Base-by-base conservation (phyloP, 2,888 invertebrate genomes). In the Apoda limacodes region DNA sequence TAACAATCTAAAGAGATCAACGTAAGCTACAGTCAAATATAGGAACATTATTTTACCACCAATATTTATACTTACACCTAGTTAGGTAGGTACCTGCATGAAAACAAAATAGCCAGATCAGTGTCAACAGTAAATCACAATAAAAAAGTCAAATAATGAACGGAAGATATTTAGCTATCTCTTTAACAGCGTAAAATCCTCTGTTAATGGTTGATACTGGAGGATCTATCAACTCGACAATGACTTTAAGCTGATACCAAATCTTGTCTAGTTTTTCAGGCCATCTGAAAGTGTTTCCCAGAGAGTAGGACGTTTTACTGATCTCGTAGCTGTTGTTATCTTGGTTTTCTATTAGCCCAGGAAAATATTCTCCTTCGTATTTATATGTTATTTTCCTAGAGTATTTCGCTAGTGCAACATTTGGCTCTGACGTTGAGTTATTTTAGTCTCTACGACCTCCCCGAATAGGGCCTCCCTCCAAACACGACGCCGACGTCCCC, bases 351-450 rank as follows among this genome's bases (percentile, higher is more conserved):
- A 39, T 32, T 20, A 30, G 13, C 7, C 39, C 39, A 10, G 37
- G 37, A 30, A 42, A 42, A 26, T 34, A 37, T 30, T 39, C 34
- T 28, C 37, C 37, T 34, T 42, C 42, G 30, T 39, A 42, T 27
- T 33, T 27, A 9, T 35, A 26, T 29, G 37, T 39, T 7, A 39
- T 37, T 23, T 31, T 37, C 14, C 20, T n/a, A n/a, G n/a, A n/a
- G n/a, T n/a, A n/a, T n/a, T n/a, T n/a, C n/a, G n/a, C n/a, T n/a
- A n/a, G n/a, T 4, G 7, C 9, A 14, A 3, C 17, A 17, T 9
- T 9, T 17, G 5, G n/a, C n/a, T n/a, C n/a, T n/a, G n/a, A n/a
- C n/a, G n/a, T n/a, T n/a, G n/a, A n/a, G n/a, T n/a, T n/a, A n/a
- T n/a, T n/a, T n/a, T n/a, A n/a, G n/a, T n/a, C n/a, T n/a, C n/a